phyloP scores from a whole-genome alignment of 2,888 invertebrate species.

The Asteroscopus sphinx region DNA sequence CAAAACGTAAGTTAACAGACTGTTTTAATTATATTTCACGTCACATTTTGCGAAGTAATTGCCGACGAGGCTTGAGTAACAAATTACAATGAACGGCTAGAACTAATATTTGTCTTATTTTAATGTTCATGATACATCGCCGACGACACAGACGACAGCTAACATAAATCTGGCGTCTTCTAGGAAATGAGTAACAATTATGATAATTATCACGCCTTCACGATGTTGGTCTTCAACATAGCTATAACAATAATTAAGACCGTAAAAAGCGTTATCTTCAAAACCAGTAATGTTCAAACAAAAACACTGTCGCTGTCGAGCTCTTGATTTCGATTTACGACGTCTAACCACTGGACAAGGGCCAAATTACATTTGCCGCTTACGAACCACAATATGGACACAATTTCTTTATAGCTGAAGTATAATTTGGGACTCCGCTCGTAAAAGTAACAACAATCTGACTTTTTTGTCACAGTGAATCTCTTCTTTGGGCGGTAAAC shows the following conservation, averaged over 20 bases:
- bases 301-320: slow-evolving; percentile 78
- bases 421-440: slow-evolving; percentile 27
- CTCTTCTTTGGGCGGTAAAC: slow-evolving; percentile 69
- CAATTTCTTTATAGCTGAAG: slow-evolving; percentile 37
- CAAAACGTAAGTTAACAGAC: slow-evolving; percentile 56
- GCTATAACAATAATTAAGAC: slow-evolving; percentile 84
- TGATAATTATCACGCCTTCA: slow-evolving; percentile 83
- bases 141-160: slow-evolving; percentile 35
- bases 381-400: slow-evolving; percentile 32
- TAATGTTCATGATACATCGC: slow-evolving; percentile 58
- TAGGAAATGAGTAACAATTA: slow-evolving; percentile 80
- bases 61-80: slow-evolving; percentile 32
- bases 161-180: slow-evolving; percentile 68
- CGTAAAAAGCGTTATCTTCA: slow-evolving; percentile 82
- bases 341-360: slow-evolving; percentile 62
- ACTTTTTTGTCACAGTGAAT: slow-evolving; percentile 39
- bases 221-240: slow-evolving; percentile 72
- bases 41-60: slow-evolving; percentile 58
- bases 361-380: slow-evolving; percentile 52
- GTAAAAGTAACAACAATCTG: slow-evolving; percentile 9
- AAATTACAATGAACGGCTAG: slow-evolving; percentile 43
- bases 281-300: slow-evolving; percentile 85
- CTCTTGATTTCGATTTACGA: slow-evolving; percentile 81
- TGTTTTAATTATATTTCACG: slow-evolving; percentile 59
- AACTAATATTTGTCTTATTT: slow-evolving; percentile 49